Base-by-base conservation (phyloP, 2,113 vertebrate species). In the Cheilinus undulatus region DNA sequence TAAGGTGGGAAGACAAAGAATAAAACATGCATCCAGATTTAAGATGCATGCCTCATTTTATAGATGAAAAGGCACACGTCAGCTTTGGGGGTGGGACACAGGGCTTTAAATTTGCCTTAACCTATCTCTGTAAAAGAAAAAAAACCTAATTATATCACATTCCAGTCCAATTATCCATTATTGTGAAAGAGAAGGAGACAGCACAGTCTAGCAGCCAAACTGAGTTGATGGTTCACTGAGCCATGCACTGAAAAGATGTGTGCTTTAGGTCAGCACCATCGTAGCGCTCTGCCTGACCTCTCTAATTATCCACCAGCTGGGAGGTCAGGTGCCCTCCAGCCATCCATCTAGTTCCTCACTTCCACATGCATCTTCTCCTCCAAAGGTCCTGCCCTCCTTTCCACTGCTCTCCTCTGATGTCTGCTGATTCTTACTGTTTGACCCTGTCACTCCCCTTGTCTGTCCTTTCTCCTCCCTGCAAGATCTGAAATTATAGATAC, bases 231-330 rank as follows among this genome's bases (percentile, higher is more conserved):
- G 36, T 32, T 74, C 23, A 69, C 53, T 51, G 34, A 76, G 56
- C 38, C 28, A 24, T 77, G 77, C 42, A 59, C 28, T 51, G 54
- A 64, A 14, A 76, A 28, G 38, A 51, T 51, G 23, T 50, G 42
- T 34, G 49, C 28, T 64, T 75, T 34, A 46, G 48, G 51, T 75
- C 64, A 78, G 38, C 20, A 4, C 52, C 65, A 76, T 64, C 19
- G 62, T 24, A 48, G 17, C 15, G 20, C 46, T 76, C 45, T 30
- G 57, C 42, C 69, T 78, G 76, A 68, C 76, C 70, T 50, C 40
- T 79, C 56, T 86, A 85, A 85, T 78, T 88, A 71, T 68, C 74
- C 69, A 54, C 68, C 60, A 73, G 61, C 61, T 73, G 62, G 3
- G 45, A 69, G 45, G 32, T 69, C 38, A 8, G 50, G 56, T 61